Base-by-base conservation (phyloP, 2,888 invertebrate genomes). In the Dynastes grantii region DNA sequence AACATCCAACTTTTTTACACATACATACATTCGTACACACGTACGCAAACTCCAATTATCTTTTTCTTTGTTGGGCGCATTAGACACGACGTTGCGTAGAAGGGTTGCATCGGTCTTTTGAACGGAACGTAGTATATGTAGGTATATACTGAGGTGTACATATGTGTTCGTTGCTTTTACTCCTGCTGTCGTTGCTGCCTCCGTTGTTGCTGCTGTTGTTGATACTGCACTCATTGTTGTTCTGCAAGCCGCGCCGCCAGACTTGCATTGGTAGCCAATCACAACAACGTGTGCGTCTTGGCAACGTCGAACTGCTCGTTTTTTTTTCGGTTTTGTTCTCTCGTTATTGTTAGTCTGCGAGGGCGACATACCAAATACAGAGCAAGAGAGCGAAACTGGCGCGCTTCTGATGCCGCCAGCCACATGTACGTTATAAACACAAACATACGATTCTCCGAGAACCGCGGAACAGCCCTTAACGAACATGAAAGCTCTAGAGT, bases 231-330 rank as follows among this genome's bases (percentile, higher is more conserved):
- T 65, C 53, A 53, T 58, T 70, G 70, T 49, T 70, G 53, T 53
- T 71, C 37, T 71, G 55, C 37, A 55, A 16, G 37, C 37, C 84
- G 86, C 84, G 79, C 64, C 65, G 76, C 78, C 80, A 80, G 81
- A 82, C 78, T 83, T 82, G 82, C 55, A 55, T 8, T 79, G 78
- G 79, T 79, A 79, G 81, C 81, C 81, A 80, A 81, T 88, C 88
- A 86, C 88, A 88, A 88, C 88, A 88, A 88, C 88, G 88, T 53
- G 53, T 87, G 86, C 87, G 87, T 88, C 88, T 87, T 86, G 86
- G 87, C 87, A 88, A 88, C 82, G 80, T 80, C 80, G 82, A 77
- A 78, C 78, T 73, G 76, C 75, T 81, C 63, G 77, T 68, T 49
- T 63, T 77, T 32, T 67, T 67, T 51, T 77, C 51, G 22, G 55